Percentiles rank a stretch among this genome's conserved stretches.
These are phyloP conservation scores for Ypsolopha scabrella DNA, from an alignment of 2,888 invertebrate species.

Conservation along the genomic window DNA sequence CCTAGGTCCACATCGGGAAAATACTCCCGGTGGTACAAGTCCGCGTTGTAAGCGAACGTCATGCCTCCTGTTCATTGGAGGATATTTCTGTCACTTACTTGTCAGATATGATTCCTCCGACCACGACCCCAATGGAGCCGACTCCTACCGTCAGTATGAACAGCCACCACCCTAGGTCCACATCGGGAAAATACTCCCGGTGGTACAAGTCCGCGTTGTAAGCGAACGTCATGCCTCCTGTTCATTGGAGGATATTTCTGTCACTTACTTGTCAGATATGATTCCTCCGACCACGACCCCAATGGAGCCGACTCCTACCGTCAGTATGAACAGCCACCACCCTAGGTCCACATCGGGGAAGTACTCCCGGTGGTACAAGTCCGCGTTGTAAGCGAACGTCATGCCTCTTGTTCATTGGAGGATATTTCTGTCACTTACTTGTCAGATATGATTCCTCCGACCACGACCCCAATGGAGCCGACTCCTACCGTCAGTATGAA, in stretches of 20 bases:
- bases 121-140: slow-evolving; percentile 82
- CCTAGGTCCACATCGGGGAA: slow-evolving; percentile 91
- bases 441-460: slow-evolving; percentile 81
- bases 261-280: slow-evolving; percentile 79
- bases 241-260: background rate
- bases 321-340: slow-evolving; percentile 91
- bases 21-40: slow-evolving; percentile 88
- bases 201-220: slow-evolving; percentile 93
- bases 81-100: slow-evolving; percentile 58
- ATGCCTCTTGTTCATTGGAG: slow-evolving; percentile 34
- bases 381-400: slow-evolving; percentile 93
- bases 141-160: slow-evolving; percentile 90
- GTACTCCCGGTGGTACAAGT: slow-evolving; percentile 88
- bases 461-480: slow-evolving; percentile 82
- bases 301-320: slow-evolving; percentile 85
- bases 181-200: slow-evolving; percentile 88
- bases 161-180: slow-evolving; percentile 91
- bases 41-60: slow-evolving; percentile 93
- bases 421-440: slow-evolving; percentile 58
- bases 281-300: slow-evolving; percentile 80
- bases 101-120: slow-evolving; percentile 81
- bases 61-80: slow-evolving; percentile 82
- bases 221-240: slow-evolving; percentile 89
- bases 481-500: slow-evolving; percentile 90
- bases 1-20: slow-evolving; percentile 91